A percentile compares a stretch with the other conserved stretches of the same genome.
Conservation (phyloP, 53 echinoderm and acorn worm genomes). For the Holothuria leucospilota region DNA sequence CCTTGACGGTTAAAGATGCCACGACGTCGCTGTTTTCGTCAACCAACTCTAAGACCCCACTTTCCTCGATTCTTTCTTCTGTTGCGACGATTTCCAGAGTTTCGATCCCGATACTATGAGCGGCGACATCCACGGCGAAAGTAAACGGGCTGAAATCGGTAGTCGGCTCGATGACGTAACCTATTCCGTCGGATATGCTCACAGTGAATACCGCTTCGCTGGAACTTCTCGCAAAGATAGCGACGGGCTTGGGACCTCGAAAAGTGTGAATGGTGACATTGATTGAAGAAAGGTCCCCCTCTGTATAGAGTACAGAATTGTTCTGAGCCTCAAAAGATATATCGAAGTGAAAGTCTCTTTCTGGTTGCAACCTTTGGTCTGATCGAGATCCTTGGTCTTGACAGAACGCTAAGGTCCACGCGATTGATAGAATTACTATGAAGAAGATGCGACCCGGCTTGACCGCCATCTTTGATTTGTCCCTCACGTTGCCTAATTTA, state of each 20-base stretch:
- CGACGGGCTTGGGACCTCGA: not conserved
- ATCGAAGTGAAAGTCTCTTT: not conserved
- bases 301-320: not conserved
- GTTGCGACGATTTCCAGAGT: conserved; percentile 37
- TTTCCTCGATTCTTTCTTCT: conserved; percentile 25
- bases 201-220: conserved; percentile 11
- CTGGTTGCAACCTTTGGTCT: not conserved
- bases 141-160: not conserved
- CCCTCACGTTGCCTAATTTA: too few relatives aligned
- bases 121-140: not conserved
- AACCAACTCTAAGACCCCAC: conserved; percentile 2
- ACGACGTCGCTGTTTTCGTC: not conserved
- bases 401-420: not conserved
- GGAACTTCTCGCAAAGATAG: conserved; percentile 25
- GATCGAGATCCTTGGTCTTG: not conserved
- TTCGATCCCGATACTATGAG: conserved; percentile 51
- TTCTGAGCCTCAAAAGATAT: not conserved
- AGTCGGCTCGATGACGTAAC: conserved; percentile 17
- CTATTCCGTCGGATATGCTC: not conserved
- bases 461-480: too few relatives aligned
- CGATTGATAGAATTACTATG: too few relatives aligned
- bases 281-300: not conserved
- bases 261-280: conserved; percentile 16
- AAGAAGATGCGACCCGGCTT: too few relatives aligned
- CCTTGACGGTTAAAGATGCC: conserved; percentile 29